Conservation (phyloP, 2,113 vertebrate species). For the Zapus hudsonius region DNA sequence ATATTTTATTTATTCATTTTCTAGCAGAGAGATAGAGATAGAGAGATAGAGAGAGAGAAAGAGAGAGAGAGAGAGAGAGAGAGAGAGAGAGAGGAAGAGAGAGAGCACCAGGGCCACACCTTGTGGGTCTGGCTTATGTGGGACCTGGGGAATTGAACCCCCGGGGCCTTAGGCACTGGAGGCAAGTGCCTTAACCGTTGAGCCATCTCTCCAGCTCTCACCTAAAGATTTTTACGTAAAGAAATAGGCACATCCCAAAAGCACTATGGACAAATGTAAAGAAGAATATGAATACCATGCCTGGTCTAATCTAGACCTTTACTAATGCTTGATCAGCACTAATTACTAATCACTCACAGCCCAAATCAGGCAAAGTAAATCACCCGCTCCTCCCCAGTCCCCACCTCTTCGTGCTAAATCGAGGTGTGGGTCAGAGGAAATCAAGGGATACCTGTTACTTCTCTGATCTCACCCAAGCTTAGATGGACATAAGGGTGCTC, state of each 20-base stretch:
- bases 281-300: constrained; percentile 81
- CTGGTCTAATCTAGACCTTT: constrained; percentile 70
- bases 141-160: too few relatives aligned
- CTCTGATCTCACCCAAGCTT: constrained; percentile 78
- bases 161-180: too few relatives aligned
- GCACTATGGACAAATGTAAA: constrained; percentile 58
- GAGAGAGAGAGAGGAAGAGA: too few relatives aligned
- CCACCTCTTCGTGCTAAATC: constrained; percentile 55
- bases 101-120: too few relatives aligned
- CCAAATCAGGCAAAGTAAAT: constrained; percentile 78
- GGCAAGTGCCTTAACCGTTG: too few relatives aligned
- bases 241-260: constrained; percentile 68
- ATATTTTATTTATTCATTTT: too few relatives aligned
- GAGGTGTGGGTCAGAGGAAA: constrained; percentile 74
- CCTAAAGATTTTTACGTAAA: constrained; percentile 53
- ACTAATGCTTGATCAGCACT: constrained; percentile 71
- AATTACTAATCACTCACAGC: constrained; percentile 69
- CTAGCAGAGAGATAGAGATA: too few relatives aligned
- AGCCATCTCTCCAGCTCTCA: too few relatives aligned
- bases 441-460: constrained; percentile 76
- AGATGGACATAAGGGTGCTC: constrained; percentile 53
- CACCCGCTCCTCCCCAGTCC: constrained; percentile 34
- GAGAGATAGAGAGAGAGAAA: too few relatives aligned
- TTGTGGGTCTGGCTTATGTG: too few relatives aligned
- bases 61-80: too few relatives aligned